phyloP scores from a whole-genome alignment of 2,888 invertebrate genomes.

The Lasioglossum calceatum region DNA sequence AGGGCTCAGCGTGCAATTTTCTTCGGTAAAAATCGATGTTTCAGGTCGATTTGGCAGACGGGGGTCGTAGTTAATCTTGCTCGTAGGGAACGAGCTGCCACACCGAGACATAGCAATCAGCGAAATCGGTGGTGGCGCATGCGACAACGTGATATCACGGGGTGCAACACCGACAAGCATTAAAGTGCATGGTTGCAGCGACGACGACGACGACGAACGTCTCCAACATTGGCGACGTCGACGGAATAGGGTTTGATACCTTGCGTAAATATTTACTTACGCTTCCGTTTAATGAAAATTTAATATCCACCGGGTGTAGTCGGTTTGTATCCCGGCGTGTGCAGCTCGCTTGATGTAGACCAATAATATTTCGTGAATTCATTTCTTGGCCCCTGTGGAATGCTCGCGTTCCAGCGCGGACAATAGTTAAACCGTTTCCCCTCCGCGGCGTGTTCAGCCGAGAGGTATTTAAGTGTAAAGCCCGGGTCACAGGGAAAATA shows the following conservation, averaged over 20 bases:
- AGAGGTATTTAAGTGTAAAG: slow-evolving; percentile 69
- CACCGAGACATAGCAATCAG: slow-evolving; percentile 10
- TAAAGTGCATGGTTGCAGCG: neutral
- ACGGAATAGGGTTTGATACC: slow-evolving; percentile 42
- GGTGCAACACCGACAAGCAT: neutral
- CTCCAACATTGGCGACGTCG: neutral
- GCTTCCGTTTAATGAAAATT: slow-evolving; percentile 56
- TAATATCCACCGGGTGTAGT: slow-evolving; percentile 45
- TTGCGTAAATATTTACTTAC: slow-evolving; percentile 55
- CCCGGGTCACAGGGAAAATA: slow-evolving; percentile 67
- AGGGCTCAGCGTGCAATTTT: neutral
- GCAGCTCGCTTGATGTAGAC: slow-evolving; percentile 29
- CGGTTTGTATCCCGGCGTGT: neutral
- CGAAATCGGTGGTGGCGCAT: slow-evolving; percentile 1
- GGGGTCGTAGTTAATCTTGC: neutral
- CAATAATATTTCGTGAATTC: slow-evolving; percentile 63
- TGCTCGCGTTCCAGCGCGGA: slow-evolving; percentile 56
- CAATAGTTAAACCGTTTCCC: slow-evolving; percentile 69
- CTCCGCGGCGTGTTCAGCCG: slow-evolving; percentile 51
- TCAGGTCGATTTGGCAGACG: neutral
- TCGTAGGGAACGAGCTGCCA: neutral
- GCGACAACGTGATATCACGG: neutral
- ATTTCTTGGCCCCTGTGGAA: slow-evolving; percentile 52
- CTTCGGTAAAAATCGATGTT: neutral
- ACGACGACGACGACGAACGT: neutral